These are phyloP conservation scores for Aleiodes sp. DNA, from an alignment of 1,140 invertebrate genomes.

Conservation along the genomic window DNA sequence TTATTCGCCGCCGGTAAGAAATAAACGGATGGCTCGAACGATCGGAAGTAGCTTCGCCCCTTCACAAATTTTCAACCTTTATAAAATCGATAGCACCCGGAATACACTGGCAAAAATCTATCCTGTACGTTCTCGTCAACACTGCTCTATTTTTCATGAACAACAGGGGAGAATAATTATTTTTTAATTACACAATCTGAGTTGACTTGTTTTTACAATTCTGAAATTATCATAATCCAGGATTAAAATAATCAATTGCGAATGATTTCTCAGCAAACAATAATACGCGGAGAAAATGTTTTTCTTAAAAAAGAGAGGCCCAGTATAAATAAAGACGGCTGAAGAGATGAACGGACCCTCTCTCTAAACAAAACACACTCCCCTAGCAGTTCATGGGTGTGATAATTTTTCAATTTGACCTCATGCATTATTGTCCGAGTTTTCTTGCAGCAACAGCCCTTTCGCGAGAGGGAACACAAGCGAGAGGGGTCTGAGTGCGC, in stretches of 20 bases:
- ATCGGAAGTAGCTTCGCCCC: constrained; percentile 44
- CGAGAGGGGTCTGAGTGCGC: constrained; percentile 52
- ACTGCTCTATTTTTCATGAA: too few relatives aligned
- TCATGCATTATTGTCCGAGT: constrained; percentile 59
- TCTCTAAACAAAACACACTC: constrained; percentile 25
- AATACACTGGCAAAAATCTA: constrained; percentile 9
- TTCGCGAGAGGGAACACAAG: constrained; percentile 4
- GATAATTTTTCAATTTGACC: constrained; percentile 67
- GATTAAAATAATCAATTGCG: neutral
- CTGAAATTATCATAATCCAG: neutral
- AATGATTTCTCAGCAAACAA: neutral
- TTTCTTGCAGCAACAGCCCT: constrained; percentile 9
- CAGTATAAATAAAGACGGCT: neutral
- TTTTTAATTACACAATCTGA: too few relatives aligned
- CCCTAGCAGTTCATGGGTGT: constrained; percentile 49
- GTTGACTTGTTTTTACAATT: neutral
- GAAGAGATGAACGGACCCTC: constrained; percentile 18
- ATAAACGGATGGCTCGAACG: constrained; percentile 56
- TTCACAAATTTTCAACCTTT: constrained; percentile 48
- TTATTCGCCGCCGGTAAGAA: constrained; percentile 56
- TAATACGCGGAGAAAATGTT: neutral
- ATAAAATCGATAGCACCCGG: constrained; percentile 54
- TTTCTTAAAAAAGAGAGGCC: neutral
- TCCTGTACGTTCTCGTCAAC: neutral
- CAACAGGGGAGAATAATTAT: too few relatives aligned